Conservation (phyloP, 1,140 invertebrate species). For the Colletes latitarsis region DNA sequence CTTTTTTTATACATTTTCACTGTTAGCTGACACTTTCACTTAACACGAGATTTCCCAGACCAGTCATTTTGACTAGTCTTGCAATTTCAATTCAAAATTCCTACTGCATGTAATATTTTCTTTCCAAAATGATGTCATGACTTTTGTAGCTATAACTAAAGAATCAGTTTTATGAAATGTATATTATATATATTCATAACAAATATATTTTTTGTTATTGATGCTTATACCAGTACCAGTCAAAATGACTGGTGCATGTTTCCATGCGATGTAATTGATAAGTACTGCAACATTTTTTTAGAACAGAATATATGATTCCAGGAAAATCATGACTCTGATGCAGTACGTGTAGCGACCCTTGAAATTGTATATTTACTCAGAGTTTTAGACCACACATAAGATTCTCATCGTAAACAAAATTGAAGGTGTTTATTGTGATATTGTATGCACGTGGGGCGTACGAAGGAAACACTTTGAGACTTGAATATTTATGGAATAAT, state of each 20-base stretch:
- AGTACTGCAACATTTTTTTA: too few relatives aligned
- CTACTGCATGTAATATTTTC: background rate
- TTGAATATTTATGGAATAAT: background rate
- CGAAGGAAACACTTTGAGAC: background rate
- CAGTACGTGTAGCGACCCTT: too few relatives aligned
- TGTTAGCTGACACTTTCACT: too few relatives aligned
- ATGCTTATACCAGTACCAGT: background rate
- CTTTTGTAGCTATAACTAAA: slow-evolving; percentile 2
- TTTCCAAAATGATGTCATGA: background rate
- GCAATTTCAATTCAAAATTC: too few relatives aligned
- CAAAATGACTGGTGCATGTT: too few relatives aligned
- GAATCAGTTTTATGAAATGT: background rate
- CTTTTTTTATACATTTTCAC: too few relatives aligned
- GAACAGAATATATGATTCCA: too few relatives aligned
- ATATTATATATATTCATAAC: background rate
- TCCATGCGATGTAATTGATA: background rate
- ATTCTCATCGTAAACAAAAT: background rate
- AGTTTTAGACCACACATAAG: too few relatives aligned
- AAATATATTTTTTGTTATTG: slow-evolving; percentile 4
- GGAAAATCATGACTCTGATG: background rate
- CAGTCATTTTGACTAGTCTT: too few relatives aligned
- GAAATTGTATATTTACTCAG: background rate
- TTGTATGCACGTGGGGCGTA: background rate
- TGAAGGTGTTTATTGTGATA: background rate
- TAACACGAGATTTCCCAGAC: too few relatives aligned